Conservation (phyloP, 2,113 vertebrate genomes). For the Canis aureus region DNA sequence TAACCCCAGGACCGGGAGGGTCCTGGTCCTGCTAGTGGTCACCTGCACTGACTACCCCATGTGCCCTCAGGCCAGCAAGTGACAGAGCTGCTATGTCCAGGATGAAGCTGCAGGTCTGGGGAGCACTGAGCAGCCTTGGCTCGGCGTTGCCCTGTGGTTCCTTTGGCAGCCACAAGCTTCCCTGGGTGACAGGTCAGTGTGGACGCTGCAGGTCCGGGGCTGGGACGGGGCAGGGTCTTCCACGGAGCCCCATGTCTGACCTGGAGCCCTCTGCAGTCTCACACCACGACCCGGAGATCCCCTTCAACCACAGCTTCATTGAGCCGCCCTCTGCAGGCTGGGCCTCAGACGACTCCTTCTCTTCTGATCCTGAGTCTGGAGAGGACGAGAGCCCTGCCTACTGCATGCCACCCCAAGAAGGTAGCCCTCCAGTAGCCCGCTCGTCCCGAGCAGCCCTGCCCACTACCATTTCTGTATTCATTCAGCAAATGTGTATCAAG, state of each 20-base stretch:
- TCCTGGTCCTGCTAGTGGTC: neutral
- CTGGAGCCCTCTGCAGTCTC: conserved; percentile 88
- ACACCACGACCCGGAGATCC: conserved; percentile 95
- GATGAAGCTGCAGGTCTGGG: conserved; percentile 95
- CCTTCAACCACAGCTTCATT: conserved; percentile 98
- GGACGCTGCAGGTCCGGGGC: neutral
- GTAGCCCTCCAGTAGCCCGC: conserved; percentile 79
- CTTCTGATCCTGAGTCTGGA: conserved; percentile 92
- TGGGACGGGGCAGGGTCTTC: neutral
- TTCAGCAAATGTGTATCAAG: neutral
- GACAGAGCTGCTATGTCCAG: conserved; percentile 87
- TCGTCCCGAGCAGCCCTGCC: neutral
- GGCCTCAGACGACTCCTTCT: conserved; percentile 94
- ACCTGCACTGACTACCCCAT: neutral
- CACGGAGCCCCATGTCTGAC: neutral
- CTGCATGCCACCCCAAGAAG: conserved; percentile 93
- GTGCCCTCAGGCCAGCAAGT: conserved; percentile 57
- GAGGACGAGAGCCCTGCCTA: conserved; percentile 92
- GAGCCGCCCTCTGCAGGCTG: conserved; percentile 94
- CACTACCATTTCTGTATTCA: neutral
- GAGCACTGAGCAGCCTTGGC: conserved; percentile 91
- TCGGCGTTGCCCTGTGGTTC: conserved; percentile 91
- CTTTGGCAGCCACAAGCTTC: conserved; percentile 92
- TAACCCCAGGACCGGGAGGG: neutral
- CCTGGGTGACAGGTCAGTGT: conserved; percentile 95